Base-by-base conservation (phyloP, 2,797 vertebrate genomes). In the Bradypus variegatus region DNA sequence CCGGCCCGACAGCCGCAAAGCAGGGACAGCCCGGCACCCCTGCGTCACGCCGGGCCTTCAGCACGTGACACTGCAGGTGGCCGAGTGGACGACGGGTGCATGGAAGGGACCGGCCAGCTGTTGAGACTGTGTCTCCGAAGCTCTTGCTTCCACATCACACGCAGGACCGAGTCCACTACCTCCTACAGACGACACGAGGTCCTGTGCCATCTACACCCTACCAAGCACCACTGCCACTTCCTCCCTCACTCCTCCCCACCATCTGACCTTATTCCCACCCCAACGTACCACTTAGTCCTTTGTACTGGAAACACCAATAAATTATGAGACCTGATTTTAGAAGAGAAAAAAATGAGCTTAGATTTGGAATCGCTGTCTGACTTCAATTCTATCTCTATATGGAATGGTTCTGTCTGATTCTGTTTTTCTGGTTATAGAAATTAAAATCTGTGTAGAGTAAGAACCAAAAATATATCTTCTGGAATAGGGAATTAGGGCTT, bases 201-300 rank as follows among this genome's bases (percentile, higher is more conserved):
- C 33, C 50, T 0, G 0, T 0, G 2, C 23, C 25, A 5, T 6
- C 23, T 9, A 19, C 3, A 8, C 13, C 15, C 10, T 2, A 11
- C n/a, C 33, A 3, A 23, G 58, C 16, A 21, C 15, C 13, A 5
- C 80, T 5, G 4, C 18, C 25, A 4, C 19, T 29, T n/a, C 60
- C 33, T 29, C 33, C 7, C 7, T 1, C 36, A 6, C 33, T 50
- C 65, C 41, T 50, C 33, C 33, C 25, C 13, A 7, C 16, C 65
- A 8, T 16, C n/a, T 18, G 15, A 19, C 58, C n/a, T 48, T 69
- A 31, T 6, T 2, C n/a, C 45, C 15, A 13, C 14, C 16, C 72
- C 11, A 4, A 14, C 1, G 31, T 11, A 38, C 36, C 19, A 9
- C 11, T 25, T 5, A n/a, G 50, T 45, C 58, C 76, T 73, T 38